phyloP scores from a whole-genome alignment of 2,888 invertebrate genomes.

The Caenorhabditis wallacei region DNA sequence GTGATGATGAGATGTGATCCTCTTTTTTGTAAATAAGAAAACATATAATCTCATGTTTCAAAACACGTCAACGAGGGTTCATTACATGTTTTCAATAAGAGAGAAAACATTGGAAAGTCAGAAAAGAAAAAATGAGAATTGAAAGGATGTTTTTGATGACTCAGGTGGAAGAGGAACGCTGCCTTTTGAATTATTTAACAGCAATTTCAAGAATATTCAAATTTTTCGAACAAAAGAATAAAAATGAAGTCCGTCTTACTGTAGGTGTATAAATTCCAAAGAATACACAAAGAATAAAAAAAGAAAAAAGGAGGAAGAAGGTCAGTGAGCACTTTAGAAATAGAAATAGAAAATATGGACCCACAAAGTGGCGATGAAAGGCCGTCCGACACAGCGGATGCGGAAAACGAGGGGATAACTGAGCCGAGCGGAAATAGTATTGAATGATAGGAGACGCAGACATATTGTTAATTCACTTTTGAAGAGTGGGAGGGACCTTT shows the following conservation, averaged over 20 bases:
- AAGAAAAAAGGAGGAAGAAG: slow-evolving; percentile 13
- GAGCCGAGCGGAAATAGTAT: slow-evolving; percentile 22
- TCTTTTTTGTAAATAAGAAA: not conserved
- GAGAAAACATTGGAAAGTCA: not conserved
- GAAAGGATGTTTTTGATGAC: slow-evolving; percentile 14
- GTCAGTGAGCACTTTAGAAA: slow-evolving; percentile 48
- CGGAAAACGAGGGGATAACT: slow-evolving; percentile 34
- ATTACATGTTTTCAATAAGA: slow-evolving; percentile 12
- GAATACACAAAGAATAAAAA: slow-evolving; percentile 1
- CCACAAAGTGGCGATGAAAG: slow-evolving; percentile 31
- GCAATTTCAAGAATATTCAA: slow-evolving; percentile 18
- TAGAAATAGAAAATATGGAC: slow-evolving; percentile 51
- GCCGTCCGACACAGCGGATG: slow-evolving; percentile 24
- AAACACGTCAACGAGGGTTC: slow-evolving; percentile 14
- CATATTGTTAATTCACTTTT: slow-evolving; percentile 29
- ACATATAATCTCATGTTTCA: slow-evolving; percentile 18
- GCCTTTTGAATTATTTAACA: slow-evolving; percentile 31
- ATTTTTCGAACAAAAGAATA: slow-evolving; percentile 17
- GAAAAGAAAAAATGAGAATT: not conserved
- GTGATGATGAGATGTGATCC: slow-evolving; percentile 21
- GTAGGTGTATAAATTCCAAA: slow-evolving; percentile 1
- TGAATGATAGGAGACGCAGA: slow-evolving; percentile 28
- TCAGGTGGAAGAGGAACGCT: slow-evolving; percentile 23
- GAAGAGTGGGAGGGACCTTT: slow-evolving; percentile 15
- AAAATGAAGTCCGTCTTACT: slow-evolving; percentile 40